These are phyloP conservation scores for Matsumurasca onukii DNA, from an alignment of 1,140 invertebrate genomes.

Conservation along the genomic window DNA sequence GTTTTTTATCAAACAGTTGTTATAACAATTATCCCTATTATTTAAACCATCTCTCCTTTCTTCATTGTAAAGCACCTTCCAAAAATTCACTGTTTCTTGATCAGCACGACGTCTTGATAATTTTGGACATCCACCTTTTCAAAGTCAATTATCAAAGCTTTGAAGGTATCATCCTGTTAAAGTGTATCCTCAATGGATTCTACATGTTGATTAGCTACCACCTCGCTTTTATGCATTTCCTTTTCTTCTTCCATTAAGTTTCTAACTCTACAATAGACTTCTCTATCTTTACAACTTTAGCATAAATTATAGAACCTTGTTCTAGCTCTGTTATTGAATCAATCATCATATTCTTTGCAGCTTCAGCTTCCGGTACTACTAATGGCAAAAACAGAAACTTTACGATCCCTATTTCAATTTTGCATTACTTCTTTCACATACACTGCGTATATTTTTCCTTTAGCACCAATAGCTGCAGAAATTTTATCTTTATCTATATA, in stretches of 20 bases:
- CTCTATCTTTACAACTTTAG: conserved; percentile 6
- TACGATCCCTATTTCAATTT: conserved; percentile 2
- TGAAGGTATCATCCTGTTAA: conserved; percentile 2
- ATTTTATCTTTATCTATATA: conserved; percentile 16
- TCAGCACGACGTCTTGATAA: conserved; percentile 5
- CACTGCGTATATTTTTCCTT: conserved; percentile 4
- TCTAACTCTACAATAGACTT: conserved; percentile 6
- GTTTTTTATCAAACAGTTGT: background rate
- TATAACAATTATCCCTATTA: conserved; percentile 7
- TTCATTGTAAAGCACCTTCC: conserved; percentile 2
- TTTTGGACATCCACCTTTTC: conserved; percentile 5
- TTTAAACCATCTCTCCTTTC: conserved; percentile 5
- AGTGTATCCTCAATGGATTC: conserved; percentile 5
- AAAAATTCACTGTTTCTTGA: conserved; percentile 6
- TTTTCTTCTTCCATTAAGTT: conserved; percentile 1
- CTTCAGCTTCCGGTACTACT: conserved; percentile 5
- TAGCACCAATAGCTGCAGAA: conserved; percentile 3
- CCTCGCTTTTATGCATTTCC: conserved; percentile 1
- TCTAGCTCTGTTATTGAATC: conserved; percentile 6
- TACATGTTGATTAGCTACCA: conserved; percentile 5
- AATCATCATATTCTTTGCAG: conserved; percentile 6
- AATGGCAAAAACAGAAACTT: conserved; percentile 6
- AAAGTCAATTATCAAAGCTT: conserved; percentile 6
- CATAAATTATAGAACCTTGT: conserved; percentile 2
- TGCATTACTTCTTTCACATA: conserved; percentile 6